Evolutionary conservation across 2,797 vertebrate species (phyloP).

Genomic region (Tolypeutes matacus): DNA sequence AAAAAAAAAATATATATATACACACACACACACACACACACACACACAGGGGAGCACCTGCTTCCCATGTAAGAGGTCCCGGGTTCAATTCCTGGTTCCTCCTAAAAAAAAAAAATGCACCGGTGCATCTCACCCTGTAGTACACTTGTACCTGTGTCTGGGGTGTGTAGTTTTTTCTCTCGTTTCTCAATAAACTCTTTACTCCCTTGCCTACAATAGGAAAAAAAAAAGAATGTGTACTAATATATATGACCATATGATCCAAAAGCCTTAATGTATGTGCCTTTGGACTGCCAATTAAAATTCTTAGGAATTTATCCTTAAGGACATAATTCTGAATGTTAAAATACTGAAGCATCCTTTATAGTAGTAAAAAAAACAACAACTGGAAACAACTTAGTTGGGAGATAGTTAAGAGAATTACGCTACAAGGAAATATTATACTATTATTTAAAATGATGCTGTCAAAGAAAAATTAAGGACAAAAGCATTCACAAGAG

Average conservation of each 20-base stretch:
- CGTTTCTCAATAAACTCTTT: too few relatives aligned
- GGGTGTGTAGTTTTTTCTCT: too few relatives aligned
- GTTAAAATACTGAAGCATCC: neutral
- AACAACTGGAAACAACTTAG: neutral
- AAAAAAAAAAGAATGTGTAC: neutral
- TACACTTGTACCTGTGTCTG: too few relatives aligned
- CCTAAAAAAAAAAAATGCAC: too few relatives aligned
- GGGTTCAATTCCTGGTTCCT: too few relatives aligned
- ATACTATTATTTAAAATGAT: constrained; percentile 1
- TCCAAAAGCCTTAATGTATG: neutral
- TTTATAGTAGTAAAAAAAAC: neutral
- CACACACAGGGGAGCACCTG: too few relatives aligned
- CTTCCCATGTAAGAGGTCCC: too few relatives aligned
- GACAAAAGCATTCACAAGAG: neutral
- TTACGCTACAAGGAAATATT: neutral
- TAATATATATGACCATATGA: neutral
- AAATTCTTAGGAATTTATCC: neutral
- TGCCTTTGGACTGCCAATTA: constrained; percentile 44
- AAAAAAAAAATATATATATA: too few relatives aligned
- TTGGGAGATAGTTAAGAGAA: neutral
- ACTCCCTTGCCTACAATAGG: too few relatives aligned
- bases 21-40: too few relatives aligned
- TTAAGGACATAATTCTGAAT: constrained; percentile 38
- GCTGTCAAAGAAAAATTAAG: neutral
- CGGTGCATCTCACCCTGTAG: too few relatives aligned